Percentiles rank a stretch among this genome's conserved stretches.
Conservation (phyloP, 2,888 invertebrate genomes). For the Poecilus cupreus region DNA sequence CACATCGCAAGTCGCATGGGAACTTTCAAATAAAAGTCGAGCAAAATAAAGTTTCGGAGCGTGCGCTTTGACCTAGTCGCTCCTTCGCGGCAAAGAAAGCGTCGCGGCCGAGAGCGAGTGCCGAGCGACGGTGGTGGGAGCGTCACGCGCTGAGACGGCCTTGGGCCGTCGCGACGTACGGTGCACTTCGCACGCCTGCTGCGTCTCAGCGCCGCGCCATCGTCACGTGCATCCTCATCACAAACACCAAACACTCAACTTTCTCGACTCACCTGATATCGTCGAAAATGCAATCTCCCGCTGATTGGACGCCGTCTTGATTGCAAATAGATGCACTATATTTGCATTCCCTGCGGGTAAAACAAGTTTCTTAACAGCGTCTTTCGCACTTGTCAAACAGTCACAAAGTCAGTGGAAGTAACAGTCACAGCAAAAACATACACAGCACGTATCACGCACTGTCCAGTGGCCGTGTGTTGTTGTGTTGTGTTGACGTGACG, state of each 20-base stretch:
- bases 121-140: conserved; percentile 56
- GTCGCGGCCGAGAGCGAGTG: conserved; percentile 29
- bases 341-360: conserved; percentile 2
- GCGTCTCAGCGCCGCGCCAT: not conserved
- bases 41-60: conserved; percentile 69
- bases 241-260: not conserved
- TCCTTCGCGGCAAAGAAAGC: conserved; percentile 61
- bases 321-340: not conserved
- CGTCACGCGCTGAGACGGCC: conserved; percentile 32
- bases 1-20: conserved; percentile 63
- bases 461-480: not conserved
- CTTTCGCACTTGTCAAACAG: conserved; percentile 26
- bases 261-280: conserved; percentile 74
- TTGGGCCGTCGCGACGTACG: conserved; percentile 47
- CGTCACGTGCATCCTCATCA: not conserved
- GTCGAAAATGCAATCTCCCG: conserved; percentile 77
- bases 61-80: conserved; percentile 66
- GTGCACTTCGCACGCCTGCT: not conserved
- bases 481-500: not conserved
- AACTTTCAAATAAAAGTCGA: conserved; percentile 70
- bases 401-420: conserved; percentile 16
- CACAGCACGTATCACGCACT: not conserved
- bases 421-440: not conserved
- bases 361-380: conserved; percentile 8
- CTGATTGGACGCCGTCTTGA: conserved; percentile 77